Conservation (phyloP, 2,888 invertebrate species). For the Hoplodrina ambigua region DNA sequence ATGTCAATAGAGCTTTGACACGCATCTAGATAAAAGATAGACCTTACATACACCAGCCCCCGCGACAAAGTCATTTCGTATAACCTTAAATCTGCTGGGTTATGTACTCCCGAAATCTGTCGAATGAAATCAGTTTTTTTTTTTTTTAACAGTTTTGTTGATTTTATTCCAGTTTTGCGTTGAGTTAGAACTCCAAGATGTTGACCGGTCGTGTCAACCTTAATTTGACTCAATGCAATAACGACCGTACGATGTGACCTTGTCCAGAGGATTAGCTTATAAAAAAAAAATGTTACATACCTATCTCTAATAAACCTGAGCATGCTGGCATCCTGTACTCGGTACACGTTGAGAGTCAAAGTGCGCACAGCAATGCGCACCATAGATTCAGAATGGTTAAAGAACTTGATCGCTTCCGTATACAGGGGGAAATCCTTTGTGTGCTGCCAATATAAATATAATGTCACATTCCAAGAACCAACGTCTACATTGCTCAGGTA, state of each 20-base stretch:
- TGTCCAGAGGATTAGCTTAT: not conserved
- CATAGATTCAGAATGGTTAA: constrained; percentile 99
- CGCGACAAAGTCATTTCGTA: constrained; percentile 36
- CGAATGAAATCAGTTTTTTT: not conserved
- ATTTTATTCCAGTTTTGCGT: not conserved
- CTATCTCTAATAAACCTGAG: constrained; percentile 97
- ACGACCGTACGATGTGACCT: not conserved
- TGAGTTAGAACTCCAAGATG: not conserved
- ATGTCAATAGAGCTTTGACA: constrained; percentile 44
- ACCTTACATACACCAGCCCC: not conserved
- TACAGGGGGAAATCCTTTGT: constrained; percentile 99
- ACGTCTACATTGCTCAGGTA: too few relatives aligned
- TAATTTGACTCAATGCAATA: not conserved
- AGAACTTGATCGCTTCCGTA: constrained; percentile 99
- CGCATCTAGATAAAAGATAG: constrained; percentile 23
- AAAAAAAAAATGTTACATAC: constrained; percentile 72
- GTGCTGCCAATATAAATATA: constrained; percentile 90
- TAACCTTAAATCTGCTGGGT: not conserved
- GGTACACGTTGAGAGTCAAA: constrained; percentile 98
- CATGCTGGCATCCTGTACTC: constrained; percentile 98
- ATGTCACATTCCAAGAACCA: constrained; percentile 7
- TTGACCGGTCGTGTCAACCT: not conserved
- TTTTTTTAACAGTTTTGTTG: not conserved
- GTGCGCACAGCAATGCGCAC: constrained; percentile 99
- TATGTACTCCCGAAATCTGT: not conserved